Conservation (phyloP, 2,888 invertebrate genomes). For the Acronicta alni region DNA sequence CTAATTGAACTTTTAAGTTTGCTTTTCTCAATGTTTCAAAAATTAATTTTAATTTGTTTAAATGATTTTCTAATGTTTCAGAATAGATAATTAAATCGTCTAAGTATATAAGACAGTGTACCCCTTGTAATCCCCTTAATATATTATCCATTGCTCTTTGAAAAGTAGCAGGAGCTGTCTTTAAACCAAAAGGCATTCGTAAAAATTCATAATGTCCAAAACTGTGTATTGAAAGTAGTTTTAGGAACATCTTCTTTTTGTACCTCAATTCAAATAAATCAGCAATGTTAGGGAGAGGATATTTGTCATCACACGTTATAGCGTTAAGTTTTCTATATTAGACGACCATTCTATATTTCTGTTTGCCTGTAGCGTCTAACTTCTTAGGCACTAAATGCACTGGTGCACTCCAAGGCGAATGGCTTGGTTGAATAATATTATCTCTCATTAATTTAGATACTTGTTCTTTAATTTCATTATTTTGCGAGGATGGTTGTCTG, state of each 20-base stretch:
- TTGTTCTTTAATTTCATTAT: neutral
- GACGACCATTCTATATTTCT: constrained; percentile 23
- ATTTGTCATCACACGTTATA: constrained; percentile 55
- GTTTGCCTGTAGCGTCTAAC: constrained; percentile 20
- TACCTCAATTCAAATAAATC: constrained; percentile 49
- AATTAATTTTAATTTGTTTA: constrained; percentile 1
- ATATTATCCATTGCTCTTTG: constrained; percentile 8
- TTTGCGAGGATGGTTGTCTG: neutral
- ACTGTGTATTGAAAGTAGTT: constrained; percentile 53
- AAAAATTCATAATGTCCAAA: constrained; percentile 55
- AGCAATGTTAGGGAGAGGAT: constrained; percentile 8
- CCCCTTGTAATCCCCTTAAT: constrained; percentile 1
- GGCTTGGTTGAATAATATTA: neutral
- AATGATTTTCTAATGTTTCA: constrained; percentile 4
- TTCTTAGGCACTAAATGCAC: too few species aligned
- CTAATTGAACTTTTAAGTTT: constrained; percentile 17
- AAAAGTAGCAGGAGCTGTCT: constrained; percentile 17
- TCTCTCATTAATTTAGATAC: neutral
- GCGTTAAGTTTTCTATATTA: constrained; percentile 50
- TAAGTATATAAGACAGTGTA: constrained; percentile 10
- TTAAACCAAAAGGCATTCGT: constrained; percentile 55
- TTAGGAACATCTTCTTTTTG: constrained; percentile 42
- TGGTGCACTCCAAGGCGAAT: constrained; percentile 3
- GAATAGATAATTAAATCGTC: constrained; percentile 14
- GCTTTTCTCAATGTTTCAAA: neutral